phyloP scores from a whole-genome alignment of 2,888 invertebrate species.

The Metalampra italica region DNA sequence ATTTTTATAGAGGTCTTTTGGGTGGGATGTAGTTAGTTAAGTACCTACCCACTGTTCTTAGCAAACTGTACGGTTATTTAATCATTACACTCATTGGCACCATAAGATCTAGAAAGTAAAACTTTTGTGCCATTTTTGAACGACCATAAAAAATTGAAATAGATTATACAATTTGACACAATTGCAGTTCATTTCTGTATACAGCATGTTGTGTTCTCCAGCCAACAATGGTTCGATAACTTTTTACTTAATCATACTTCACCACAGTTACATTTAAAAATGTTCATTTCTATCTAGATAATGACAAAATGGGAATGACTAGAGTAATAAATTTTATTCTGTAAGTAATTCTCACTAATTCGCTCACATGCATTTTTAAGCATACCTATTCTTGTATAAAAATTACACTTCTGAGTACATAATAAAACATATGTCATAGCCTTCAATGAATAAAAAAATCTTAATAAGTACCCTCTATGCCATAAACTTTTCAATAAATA shows the following conservation, averaged over 20 bases:
- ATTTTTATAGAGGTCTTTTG: too few species aligned
- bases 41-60: too few species aligned
- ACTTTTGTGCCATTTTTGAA: too few species aligned
- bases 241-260: neutral
- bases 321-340: neutral
- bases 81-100: too few species aligned
- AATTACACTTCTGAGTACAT: slow-evolving; percentile 14
- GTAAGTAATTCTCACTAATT: slow-evolving; percentile 23
- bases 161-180: too few species aligned
- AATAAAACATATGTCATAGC: neutral
- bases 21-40: too few species aligned
- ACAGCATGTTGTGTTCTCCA: too few species aligned
- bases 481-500: slow-evolving; percentile 25
- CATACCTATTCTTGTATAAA: slow-evolving; percentile 31
- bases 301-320: slow-evolving; percentile 17
- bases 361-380: slow-evolving; percentile 26
- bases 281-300: slow-evolving; percentile 28
- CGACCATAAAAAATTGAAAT: too few species aligned
- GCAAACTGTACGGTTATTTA: too few species aligned
- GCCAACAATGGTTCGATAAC: too few species aligned
- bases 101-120: too few species aligned
- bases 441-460: slow-evolving; percentile 10
- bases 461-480: slow-evolving; percentile 23
- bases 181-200: too few species aligned
- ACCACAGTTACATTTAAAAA: neutral